phyloP scores from a whole-genome alignment of 2,113 vertebrate species.

The Myiagra hebetior region DNA sequence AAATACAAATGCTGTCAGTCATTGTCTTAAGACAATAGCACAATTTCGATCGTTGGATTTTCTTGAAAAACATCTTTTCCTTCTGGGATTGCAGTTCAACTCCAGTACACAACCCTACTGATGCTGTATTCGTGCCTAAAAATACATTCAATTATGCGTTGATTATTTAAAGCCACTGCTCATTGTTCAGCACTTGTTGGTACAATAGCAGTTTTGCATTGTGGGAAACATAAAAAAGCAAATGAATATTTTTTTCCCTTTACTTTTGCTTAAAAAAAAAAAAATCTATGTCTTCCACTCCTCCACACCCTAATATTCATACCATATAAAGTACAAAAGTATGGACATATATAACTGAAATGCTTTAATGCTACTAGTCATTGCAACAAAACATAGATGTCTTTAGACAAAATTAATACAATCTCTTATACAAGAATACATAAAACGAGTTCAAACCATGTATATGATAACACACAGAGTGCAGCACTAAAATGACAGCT shows the following conservation, averaged over 20 bases:
- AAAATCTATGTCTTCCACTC: background rate
- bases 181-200: background rate
- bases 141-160: background rate
- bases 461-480: background rate
- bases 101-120: background rate
- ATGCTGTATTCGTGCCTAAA: background rate
- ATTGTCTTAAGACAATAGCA: conserved; percentile 25
- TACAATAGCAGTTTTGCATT: background rate
- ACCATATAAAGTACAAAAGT: background rate
- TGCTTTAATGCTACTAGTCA: background rate
- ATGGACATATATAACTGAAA: background rate
- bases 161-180: conserved; percentile 8
- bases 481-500: background rate
- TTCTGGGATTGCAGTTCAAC: conserved; percentile 10
- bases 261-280: background rate
- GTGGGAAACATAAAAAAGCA: background rate
- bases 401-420: background rate
- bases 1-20: conserved; percentile 49
- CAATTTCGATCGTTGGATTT: conserved; percentile 7
- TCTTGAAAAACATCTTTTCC: background rate
- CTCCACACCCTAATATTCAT: background rate
- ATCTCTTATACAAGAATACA: background rate
- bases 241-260: background rate
- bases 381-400: background rate
- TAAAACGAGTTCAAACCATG: background rate